Evolutionary conservation across 2,797 vertebrate genomes (phyloP), one percentile per base, ranked within the genome.

Genomic region (Typhlichthys eigenmanni): DNA sequence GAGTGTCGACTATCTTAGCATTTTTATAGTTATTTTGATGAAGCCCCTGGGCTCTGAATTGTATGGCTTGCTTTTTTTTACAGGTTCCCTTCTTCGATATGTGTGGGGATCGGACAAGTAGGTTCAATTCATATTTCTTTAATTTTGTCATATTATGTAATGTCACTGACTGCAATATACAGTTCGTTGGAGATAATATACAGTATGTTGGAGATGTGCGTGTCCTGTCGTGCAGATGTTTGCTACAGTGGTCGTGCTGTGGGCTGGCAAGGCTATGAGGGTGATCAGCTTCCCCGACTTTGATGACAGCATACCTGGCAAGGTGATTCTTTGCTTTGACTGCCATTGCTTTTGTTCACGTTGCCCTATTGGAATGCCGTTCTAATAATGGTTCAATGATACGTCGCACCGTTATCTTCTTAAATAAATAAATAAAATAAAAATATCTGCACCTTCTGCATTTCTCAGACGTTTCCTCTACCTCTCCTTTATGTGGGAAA

Each of bases 401-500:
- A 51, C 6, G 49, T 51, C 49, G 16, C 3, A 51, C 12, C 4
- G n/a, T 4, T 14, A 17, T n/a, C 13, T 51, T 7, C 13, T 2
- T 51, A 3, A 14, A 2, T 51, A 16, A 14, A 51, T 4, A 7
- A 13, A 13, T 12, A 14, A 24, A 24, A 24, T 24, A 51, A 51
- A 14, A 7, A 51, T 16, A 1, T 8, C 16, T 51, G 13, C 16
- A 51, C 49, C 16, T 17, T 8, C 29, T 55, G 11, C 54, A 14
- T 62, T 49, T 13, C 83, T n/a, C 83, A 99, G 96, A 96, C 94
- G 0, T 99, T 98, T 91, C 97, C 96, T 86, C 94, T 99, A 91
- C 97, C 97, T 92, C 93, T 99, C 13, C 93, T 98, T 17, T 98
- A 96, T 76, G 95, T 98, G 65, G 96, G 97, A 81, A 99, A 99